phyloP scores from a whole-genome alignment of 2,113 vertebrate genomes.

The Brachirus orientalis region DNA sequence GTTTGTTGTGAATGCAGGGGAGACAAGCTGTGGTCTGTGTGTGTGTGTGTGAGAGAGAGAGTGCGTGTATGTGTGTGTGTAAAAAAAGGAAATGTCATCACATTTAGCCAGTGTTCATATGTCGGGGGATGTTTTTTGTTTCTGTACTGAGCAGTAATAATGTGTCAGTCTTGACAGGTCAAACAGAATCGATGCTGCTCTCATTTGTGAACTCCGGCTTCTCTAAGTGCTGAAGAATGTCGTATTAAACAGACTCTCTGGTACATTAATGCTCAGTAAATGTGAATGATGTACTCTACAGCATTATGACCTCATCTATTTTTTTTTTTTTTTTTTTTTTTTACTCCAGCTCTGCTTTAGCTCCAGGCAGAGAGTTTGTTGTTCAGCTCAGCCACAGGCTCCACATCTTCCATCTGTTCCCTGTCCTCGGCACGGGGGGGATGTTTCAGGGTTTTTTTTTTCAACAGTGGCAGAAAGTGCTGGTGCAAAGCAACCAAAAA shows the following conservation, averaged over 20 bases:
- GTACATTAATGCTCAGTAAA: constrained; percentile 8
- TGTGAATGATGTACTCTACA: not conserved
- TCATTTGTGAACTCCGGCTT: constrained; percentile 1
- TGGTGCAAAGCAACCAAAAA: not conserved
- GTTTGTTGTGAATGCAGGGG: too few species aligned
- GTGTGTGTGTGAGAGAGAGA: not conserved
- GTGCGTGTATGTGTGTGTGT: too few species aligned
- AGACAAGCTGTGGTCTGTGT: constrained; percentile 9
- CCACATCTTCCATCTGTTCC: not conserved
- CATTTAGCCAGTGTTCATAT: not conserved
- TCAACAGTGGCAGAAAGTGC: not conserved
- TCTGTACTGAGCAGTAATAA: not conserved
- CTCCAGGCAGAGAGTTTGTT: not conserved
- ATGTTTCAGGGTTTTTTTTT: not conserved
- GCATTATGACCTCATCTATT: not conserved
- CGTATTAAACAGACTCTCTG: not conserved
- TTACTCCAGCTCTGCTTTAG: not conserved
- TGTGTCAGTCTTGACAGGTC: not conserved
- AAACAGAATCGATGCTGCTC: not conserved
- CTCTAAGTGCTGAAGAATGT: not conserved
- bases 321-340: not conserved
- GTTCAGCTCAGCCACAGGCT: not conserved
- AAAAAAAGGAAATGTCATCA: not conserved
- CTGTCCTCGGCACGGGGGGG: too few species aligned
- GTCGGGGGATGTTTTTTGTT: not conserved